phyloP scores from a whole-genome alignment of 2,888 invertebrate species.

The Drosophila demipolita region DNA sequence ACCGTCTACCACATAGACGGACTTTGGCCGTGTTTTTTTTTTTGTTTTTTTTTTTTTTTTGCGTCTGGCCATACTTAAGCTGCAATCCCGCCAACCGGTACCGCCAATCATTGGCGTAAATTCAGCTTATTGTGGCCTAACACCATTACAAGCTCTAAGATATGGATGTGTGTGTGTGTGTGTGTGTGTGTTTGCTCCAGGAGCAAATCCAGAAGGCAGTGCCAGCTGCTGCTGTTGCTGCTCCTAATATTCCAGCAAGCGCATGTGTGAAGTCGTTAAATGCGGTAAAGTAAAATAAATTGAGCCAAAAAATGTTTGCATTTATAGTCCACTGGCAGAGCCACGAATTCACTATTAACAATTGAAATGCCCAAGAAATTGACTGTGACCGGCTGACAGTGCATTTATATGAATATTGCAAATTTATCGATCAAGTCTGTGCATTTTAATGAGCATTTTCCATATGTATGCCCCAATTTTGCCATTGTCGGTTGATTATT shows the following conservation, averaged over 20 bases:
- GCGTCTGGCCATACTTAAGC: background rate
- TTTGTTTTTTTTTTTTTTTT: background rate
- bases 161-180: background rate
- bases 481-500: background rate
- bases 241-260: constrained; percentile 30
- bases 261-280: constrained; percentile 77
- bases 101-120: constrained; percentile 80
- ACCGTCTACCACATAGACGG: constrained; percentile 9
- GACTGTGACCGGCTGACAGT: constrained; percentile 17
- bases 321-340: constrained; percentile 63
- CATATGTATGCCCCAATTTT: background rate
- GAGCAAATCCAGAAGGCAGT: background rate
- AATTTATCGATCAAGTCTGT: background rate
- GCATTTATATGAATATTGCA: background rate
- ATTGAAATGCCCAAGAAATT: constrained; percentile 33
- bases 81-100: constrained; percentile 34
- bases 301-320: constrained; percentile 75
- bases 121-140: constrained; percentile 79
- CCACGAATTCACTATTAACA: constrained; percentile 19
- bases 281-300: constrained; percentile 79
- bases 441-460: background rate
- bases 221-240: constrained; percentile 16
- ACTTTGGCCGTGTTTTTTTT: background rate
- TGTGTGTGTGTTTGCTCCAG: constrained; percentile 1
- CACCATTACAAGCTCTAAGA: constrained; percentile 53